Base-by-base conservation (phyloP, 2,888 invertebrate genomes). In the Geophilus truncorum region DNA sequence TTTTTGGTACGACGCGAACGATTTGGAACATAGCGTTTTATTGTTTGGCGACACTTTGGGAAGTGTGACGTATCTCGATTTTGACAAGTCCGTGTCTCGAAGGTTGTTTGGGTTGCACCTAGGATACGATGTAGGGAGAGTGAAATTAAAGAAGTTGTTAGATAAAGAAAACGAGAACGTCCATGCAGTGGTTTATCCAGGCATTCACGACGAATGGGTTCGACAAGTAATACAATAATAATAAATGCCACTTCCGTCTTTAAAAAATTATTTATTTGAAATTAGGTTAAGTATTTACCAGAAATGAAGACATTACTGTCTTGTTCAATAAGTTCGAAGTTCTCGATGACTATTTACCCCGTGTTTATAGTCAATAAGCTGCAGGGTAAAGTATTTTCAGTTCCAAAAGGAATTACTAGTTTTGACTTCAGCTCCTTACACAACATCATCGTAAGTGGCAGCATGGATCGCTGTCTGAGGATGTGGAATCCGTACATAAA, bases 401-500 rank as follows among this genome's bases (percentile, higher is more conserved):
- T 79, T 10, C n/a, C 3, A 15, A 25, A 51, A 30, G 79, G 79
- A 0, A 57, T 79, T 12, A 79, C 15, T 12, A 45, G 79, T 28
- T 79, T 79, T 79, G 79, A 79, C 25, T 79, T 25, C 57, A 45
- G 28, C 25, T 1, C 4, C 7, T 0, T 0, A 0, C 28, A 45
- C 15, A 51, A 51, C 51, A n/a, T 79, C 1, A 79, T 79, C 1
- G 25, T 36, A 40, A 79, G 57, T 21, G 79, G 79, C 10, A 79
- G 79, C 15, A 51, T 79, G 6, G 79, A 79, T 32, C 18, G 51
- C 21, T 57, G 57, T 28, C 15, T 79, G 15, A n/a, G 79, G 23
- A 30, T 79, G 10, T 79, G 79, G 79, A 79, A 79, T 79, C 79
- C 79, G 4, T 79, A 51, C 30, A 25, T 79, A 0, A 45, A 45